phyloP scores from a whole-genome alignment of 2,113 vertebrate genomes.

The Symphodus melops region DNA sequence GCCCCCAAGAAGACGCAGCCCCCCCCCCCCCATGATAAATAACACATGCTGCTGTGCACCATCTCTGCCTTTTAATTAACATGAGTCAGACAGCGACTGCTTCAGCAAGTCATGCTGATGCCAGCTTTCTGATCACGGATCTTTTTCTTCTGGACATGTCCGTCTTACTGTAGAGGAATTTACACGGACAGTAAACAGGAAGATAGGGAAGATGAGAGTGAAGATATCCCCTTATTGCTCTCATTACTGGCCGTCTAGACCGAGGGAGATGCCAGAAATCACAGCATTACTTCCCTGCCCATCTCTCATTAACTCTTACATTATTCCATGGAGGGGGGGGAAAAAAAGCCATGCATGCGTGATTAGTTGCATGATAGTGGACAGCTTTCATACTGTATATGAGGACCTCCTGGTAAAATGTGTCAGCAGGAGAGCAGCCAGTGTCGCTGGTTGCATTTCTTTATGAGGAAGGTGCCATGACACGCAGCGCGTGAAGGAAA shows the following conservation, averaged over 20 bases:
- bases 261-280: conserved; percentile 21
- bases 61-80: conserved; percentile 39
- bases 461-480: conserved; percentile 71
- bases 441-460: conserved; percentile 68
- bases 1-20: conserved; percentile 28
- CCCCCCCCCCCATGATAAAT: conserved; percentile 21
- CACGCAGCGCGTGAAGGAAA: conserved; percentile 62
- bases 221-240: conserved; percentile 28
- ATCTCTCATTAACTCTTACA: conserved; percentile 16
- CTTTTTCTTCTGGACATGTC: conserved; percentile 10
- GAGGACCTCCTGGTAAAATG: conserved; percentile 16
- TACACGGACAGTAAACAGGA: conserved; percentile 24
- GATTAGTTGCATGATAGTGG: background rate
- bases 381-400: conserved; percentile 7
- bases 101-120: conserved; percentile 11
- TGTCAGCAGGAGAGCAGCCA: conserved; percentile 39
- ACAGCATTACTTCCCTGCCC: conserved; percentile 4
- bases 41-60: conserved; percentile 11
- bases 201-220: conserved; percentile 35
- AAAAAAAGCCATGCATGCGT: conserved; percentile 37
- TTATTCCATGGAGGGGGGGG: conserved; percentile 6
- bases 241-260: conserved; percentile 49
- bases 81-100: conserved; percentile 33
- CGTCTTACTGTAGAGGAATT: background rate
- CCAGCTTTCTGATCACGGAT: conserved; percentile 42